Evolutionary conservation across 2,797 vertebrate species (phyloP).

Genomic region (Carcharodon carcharias): DNA sequence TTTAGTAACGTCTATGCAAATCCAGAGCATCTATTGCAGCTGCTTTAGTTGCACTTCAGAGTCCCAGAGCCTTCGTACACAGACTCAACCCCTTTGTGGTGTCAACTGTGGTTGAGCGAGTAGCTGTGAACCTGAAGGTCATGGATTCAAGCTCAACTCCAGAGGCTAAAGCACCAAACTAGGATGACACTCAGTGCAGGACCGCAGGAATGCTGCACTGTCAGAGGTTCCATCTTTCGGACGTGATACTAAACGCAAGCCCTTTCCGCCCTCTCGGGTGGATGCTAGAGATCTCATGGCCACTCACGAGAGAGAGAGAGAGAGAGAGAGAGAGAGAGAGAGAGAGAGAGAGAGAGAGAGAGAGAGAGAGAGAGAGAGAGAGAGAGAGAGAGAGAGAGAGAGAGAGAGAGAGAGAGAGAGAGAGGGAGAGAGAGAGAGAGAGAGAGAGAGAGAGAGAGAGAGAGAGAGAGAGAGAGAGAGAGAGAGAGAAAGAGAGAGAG

Average conservation of each 20-base stretch:
- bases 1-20: conserved; percentile 9
- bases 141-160: background rate
- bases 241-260: background rate
- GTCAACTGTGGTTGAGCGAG: background rate
- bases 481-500: no score
- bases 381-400: no score
- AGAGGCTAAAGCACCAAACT: background rate
- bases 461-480: no score
- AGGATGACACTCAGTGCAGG: background rate
- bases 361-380: no score
- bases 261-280: background rate
- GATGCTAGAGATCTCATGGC: background rate
- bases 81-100: background rate
- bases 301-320: no score
- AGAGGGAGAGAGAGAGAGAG: no score
- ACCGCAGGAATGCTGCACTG: background rate
- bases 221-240: background rate
- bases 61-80: background rate
- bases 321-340: no score
- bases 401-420: no score
- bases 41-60: background rate
- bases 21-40: background rate
- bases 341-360: no score
- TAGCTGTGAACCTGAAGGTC: background rate
- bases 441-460: no score